Conservation (phyloP, 1,140 invertebrate genomes). For the Cydia strobilella region DNA sequence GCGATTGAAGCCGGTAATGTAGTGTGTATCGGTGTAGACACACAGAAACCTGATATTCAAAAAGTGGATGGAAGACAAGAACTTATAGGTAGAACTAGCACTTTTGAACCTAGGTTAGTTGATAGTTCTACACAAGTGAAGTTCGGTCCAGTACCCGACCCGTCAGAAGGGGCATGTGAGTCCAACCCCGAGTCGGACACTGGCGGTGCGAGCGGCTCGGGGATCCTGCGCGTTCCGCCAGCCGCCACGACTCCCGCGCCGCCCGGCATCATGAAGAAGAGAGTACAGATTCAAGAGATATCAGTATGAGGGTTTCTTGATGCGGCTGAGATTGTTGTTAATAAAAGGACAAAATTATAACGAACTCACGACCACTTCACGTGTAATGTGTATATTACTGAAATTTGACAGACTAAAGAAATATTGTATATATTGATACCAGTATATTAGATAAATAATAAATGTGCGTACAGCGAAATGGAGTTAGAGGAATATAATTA, state of each 20-base stretch:
- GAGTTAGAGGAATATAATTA: slow-evolving; percentile 30
- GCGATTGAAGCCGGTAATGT: slow-evolving; percentile 78
- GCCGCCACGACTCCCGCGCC: slow-evolving; percentile 85
- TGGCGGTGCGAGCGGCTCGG: slow-evolving; percentile 68
- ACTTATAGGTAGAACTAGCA: slow-evolving; percentile 68
- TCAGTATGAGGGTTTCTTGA: slow-evolving; percentile 85
- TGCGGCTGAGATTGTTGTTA: slow-evolving; percentile 68
- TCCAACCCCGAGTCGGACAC: slow-evolving; percentile 78
- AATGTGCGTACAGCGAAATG: slow-evolving; percentile 40
- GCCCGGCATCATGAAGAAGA: slow-evolving; percentile 89
- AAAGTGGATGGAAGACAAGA: slow-evolving; percentile 74
- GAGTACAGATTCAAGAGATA: slow-evolving; percentile 93
- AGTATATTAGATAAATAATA: slow-evolving; percentile 34
- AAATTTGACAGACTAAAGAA: slow-evolving; percentile 23
- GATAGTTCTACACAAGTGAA: slow-evolving; percentile 79
- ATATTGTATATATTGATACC: slow-evolving; percentile 3
- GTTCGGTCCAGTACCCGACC: slow-evolving; percentile 66
- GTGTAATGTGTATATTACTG: slow-evolving; percentile 52
- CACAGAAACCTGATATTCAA: slow-evolving; percentile 80
- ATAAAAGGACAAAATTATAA: slow-evolving; percentile 72
- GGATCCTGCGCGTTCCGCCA: slow-evolving; percentile 80
- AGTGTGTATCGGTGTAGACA: slow-evolving; percentile 75
- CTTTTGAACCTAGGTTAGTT: slow-evolving; percentile 73
- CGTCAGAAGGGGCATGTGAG: slow-evolving; percentile 58
- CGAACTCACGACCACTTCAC: slow-evolving; percentile 46